A percentile compares a stretch with the other conserved stretches of the same genome.
Evolutionary conservation across 2,797 vertebrate species (phyloP).

Genomic region (Schizopygopsis pylzovi): DNA sequence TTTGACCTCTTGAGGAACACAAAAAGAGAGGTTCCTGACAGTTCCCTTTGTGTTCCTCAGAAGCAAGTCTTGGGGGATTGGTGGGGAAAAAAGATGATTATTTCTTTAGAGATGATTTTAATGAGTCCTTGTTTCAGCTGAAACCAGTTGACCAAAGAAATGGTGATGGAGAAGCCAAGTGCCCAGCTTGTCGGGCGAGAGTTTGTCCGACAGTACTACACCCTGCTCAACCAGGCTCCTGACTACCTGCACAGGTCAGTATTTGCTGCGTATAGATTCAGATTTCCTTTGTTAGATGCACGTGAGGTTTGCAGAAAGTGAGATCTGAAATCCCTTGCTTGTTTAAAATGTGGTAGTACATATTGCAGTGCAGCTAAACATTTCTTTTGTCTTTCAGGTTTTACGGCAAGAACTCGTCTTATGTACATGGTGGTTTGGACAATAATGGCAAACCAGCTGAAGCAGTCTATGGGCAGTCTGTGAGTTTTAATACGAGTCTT

Average conservation of each 20-base stretch:
- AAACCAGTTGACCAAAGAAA: slow-evolving; percentile 99
- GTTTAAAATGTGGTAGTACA: background rate
- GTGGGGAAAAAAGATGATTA: too few relatives aligned
- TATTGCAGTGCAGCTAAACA: background rate
- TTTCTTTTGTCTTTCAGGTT: slow-evolving; percentile 79
- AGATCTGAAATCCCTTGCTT: too few relatives aligned
- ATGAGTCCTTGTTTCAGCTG: slow-evolving; percentile 69
- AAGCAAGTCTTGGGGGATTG: background rate
- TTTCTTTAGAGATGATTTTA: background rate
- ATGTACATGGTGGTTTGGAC: slow-evolving; percentile 96
- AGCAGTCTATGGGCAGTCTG: slow-evolving; percentile 94
- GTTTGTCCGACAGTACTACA: slow-evolving; percentile 99
- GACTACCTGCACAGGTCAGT: slow-evolving; percentile 94
- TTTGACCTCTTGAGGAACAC: too few relatives aligned
- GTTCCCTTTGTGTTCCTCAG: background rate
- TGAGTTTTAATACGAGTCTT: slow-evolving; percentile 71
- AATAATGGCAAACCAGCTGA: slow-evolving; percentile 93
- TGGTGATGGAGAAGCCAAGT: slow-evolving; percentile 99
- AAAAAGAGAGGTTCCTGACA: background rate
- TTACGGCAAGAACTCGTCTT: slow-evolving; percentile 98
- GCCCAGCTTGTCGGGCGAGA: slow-evolving; percentile 99
- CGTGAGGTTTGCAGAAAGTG: background rate
- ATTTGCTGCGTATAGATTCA: background rate
- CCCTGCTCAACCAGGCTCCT: slow-evolving; percentile 96
- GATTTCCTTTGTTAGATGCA: background rate